Conservation (phyloP, 2,113 vertebrate species). For the Larimichthys crocea region DNA sequence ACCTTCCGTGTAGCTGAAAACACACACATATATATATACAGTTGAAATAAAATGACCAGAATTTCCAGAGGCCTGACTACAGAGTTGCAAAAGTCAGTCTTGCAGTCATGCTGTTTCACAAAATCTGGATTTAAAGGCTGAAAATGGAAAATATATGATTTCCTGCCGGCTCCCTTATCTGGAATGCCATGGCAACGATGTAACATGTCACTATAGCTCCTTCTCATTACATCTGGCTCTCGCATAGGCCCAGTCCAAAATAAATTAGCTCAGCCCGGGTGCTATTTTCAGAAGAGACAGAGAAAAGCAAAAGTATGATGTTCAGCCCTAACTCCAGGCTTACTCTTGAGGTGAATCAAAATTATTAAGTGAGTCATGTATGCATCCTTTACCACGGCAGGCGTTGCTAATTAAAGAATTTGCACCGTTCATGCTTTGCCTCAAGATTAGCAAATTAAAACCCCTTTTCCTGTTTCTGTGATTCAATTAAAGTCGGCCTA, state of each 20-base stretch:
- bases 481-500: slow-evolving; percentile 72
- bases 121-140: slow-evolving; percentile 44
- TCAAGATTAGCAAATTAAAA: slow-evolving; percentile 74
- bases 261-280: slow-evolving; percentile 49
- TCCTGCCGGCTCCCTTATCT: slow-evolving; percentile 30
- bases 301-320: slow-evolving; percentile 27
- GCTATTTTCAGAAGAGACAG: slow-evolving; percentile 52
- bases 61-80: slow-evolving; percentile 1
- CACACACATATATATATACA: background rate
- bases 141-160: slow-evolving; percentile 47
- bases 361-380: slow-evolving; percentile 64
- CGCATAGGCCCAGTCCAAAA: slow-evolving; percentile 41
- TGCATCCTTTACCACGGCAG: slow-evolving; percentile 49
- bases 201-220: slow-evolving; percentile 50
- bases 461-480: slow-evolving; percentile 40
- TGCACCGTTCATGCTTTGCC: slow-evolving; percentile 64
- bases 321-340: slow-evolving; percentile 36
- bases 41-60: slow-evolving; percentile 26
- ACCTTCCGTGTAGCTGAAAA: slow-evolving; percentile 21
- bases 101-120: slow-evolving; percentile 13
- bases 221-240: slow-evolving; percentile 49
- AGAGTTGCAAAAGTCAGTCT: slow-evolving; percentile 16
- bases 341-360: slow-evolving; percentile 59
- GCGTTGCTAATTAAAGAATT: slow-evolving; percentile 69
- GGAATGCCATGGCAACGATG: slow-evolving; percentile 38